Evolutionary conservation across 2,797 vertebrate genomes (phyloP).

Genomic region (Leptodactylus fallax): DNA sequence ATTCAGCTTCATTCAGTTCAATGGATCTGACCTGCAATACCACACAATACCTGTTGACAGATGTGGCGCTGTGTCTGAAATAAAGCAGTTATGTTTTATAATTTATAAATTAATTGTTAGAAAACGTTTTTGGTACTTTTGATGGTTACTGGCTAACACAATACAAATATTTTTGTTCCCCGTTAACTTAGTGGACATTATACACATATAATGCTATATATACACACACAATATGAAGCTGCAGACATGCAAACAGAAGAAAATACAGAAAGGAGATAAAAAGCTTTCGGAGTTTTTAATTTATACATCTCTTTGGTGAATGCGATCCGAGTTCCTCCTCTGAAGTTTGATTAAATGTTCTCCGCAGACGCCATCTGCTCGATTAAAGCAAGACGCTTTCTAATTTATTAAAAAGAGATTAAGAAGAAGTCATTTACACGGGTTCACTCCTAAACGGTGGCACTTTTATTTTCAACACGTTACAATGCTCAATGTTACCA

Average conservation of each 20-base stretch:
- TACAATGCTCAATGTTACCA: not conserved
- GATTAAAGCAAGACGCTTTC: slow-evolving; percentile 52
- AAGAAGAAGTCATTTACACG: slow-evolving; percentile 32
- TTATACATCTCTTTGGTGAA: slow-evolving; percentile 27
- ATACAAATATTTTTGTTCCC: too few relatives aligned
- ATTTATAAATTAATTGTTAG: too few relatives aligned
- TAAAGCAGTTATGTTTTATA: too few relatives aligned
- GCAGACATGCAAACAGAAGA: not conserved
- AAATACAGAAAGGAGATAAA: not conserved
- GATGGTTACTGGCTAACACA: too few relatives aligned
- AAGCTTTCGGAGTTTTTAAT: slow-evolving; percentile 36
- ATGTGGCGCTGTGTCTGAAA: too few relatives aligned
- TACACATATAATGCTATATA: too few relatives aligned
- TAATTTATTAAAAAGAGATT: slow-evolving; percentile 57
- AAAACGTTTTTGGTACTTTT: too few relatives aligned
- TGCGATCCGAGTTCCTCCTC: slow-evolving; percentile 51
- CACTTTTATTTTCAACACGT: slow-evolving; percentile 31
- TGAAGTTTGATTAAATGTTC: slow-evolving; percentile 59
- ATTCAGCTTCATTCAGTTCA: too few relatives aligned
- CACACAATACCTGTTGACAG: too few relatives aligned
- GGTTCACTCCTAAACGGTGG: slow-evolving; percentile 23
- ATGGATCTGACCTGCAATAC: too few relatives aligned
- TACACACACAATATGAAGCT: not conserved
- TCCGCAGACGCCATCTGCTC: slow-evolving; percentile 59
- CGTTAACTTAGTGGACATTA: too few relatives aligned